Evolutionary conservation across 37 sponge, comb jelly and placozoan genomes (phyloP).

Genomic region (Tethya wilhelma): DNA sequence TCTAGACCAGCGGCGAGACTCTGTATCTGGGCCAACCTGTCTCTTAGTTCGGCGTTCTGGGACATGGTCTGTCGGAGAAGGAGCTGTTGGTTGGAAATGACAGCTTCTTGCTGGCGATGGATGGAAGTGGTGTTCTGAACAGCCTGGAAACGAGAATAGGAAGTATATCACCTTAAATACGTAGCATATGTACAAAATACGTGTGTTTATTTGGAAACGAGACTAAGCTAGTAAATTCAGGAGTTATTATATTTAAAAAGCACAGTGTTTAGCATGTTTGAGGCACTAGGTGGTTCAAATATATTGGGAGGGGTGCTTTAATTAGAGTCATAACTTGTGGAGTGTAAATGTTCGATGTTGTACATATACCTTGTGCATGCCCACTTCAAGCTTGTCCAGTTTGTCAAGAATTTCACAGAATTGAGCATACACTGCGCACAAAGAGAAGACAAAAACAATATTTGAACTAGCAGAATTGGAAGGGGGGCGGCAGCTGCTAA

Average conservation of each 20-base stretch:
- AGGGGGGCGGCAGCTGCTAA: background rate
- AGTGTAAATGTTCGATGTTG: too few relatives aligned
- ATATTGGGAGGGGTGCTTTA: too few relatives aligned
- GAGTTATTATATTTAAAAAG: too few relatives aligned
- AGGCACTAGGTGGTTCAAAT: too few relatives aligned
- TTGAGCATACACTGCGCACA: conserved; percentile 37
- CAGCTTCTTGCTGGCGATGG: conserved; percentile 13
- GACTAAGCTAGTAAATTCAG: too few relatives aligned
- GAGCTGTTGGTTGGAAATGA: conserved; percentile 41
- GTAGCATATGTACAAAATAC: too few relatives aligned
- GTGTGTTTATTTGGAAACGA: too few relatives aligned
- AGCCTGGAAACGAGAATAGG: conserved; percentile 12
- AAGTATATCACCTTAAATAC: too few relatives aligned
- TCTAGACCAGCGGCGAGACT: conserved; percentile 36
- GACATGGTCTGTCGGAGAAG: conserved; percentile 41
- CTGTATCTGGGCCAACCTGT: conserved; percentile 60
- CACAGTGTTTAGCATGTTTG: too few relatives aligned
- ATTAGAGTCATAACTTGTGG: too few relatives aligned
- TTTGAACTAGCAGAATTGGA: background rate
- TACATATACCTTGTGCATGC: conserved; percentile 17
- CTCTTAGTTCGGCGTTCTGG: conserved; percentile 67
- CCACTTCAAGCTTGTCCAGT: conserved; percentile 17
- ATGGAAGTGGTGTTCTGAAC: background rate
- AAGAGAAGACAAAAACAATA: background rate
- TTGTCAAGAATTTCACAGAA: conserved; percentile 47